Evolutionary conservation across 2,888 invertebrate species (phyloP).

Genomic region (Eurois occulta): DNA sequence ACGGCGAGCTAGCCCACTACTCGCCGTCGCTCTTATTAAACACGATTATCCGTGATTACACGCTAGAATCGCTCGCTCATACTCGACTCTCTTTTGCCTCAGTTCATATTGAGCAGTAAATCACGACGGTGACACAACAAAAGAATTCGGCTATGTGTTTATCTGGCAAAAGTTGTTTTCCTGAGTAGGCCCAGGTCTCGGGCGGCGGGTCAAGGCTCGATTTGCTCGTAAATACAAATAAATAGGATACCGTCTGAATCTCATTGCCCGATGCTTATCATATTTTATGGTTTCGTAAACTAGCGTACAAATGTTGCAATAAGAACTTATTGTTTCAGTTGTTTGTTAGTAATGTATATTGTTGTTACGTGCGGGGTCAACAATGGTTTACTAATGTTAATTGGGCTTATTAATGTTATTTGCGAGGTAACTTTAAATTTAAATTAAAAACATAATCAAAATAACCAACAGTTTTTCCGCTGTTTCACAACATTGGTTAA

Average conservation of each 20-base stretch:
- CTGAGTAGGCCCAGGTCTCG: conserved; percentile 72
- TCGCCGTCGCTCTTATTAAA: no score
- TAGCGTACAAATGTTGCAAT: conserved; percentile 81
- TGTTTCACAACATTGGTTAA: conserved; percentile 21
- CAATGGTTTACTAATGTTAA: neutral
- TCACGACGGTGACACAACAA: conserved; percentile 71
- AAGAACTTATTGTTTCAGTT: conserved; percentile 79
- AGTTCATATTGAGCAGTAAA: conserved; percentile 74
- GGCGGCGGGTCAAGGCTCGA: conserved; percentile 82
- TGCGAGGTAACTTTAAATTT: neutral
- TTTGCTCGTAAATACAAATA: conserved; percentile 87
- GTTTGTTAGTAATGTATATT: conserved; percentile 50
- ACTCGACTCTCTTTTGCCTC: conserved; percentile 64
- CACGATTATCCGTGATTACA: conserved; percentile 68
- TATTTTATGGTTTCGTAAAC: conserved; percentile 86
- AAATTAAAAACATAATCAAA: conserved; percentile 9
- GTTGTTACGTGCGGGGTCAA: neutral
- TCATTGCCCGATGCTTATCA: conserved; percentile 87
- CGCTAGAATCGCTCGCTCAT: conserved; percentile 49
- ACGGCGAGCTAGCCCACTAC: no score
- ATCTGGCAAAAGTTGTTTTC: conserved; percentile 79
- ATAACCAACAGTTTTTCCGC: conserved; percentile 10
- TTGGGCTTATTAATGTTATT: neutral
- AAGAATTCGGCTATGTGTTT: conserved; percentile 75
- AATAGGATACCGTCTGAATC: conserved; percentile 85